These are phyloP conservation scores for Drosophila affinis DNA, from an alignment of 2,888 invertebrate species.

Conservation along the genomic window DNA sequence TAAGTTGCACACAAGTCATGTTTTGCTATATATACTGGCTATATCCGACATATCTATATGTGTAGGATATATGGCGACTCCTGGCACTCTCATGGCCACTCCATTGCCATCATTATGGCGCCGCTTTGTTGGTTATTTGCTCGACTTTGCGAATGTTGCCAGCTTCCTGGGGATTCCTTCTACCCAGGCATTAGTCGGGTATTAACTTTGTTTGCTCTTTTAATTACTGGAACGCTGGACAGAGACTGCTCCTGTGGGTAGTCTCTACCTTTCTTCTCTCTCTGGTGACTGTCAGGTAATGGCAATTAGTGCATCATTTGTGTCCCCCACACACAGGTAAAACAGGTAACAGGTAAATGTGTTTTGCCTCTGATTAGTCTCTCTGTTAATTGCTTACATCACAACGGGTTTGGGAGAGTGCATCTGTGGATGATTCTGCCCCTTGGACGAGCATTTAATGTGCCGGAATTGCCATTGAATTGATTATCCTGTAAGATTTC, in stretches of 20 bases:
- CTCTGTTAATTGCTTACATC: conserved; percentile 63
- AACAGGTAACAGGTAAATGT: conserved; percentile 42
- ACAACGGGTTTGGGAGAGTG: conserved; percentile 26
- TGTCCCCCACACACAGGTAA: conserved; percentile 12
- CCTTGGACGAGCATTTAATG: conserved; percentile 33
- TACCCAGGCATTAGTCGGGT: conserved; percentile 45
- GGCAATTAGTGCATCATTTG: conserved; percentile 65
- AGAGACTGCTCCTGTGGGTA: conserved; percentile 5
- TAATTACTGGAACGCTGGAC: conserved; percentile 43
- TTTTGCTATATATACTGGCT: not conserved
- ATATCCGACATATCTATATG: not conserved
- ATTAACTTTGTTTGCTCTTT: conserved; percentile 64
- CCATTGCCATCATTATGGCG: conserved; percentile 37
- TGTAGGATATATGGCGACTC: not conserved
- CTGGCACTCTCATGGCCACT: conserved; percentile 7
- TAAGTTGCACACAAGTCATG: conserved; percentile 56
- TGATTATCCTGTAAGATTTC: conserved; percentile 22
- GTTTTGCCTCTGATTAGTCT: conserved; percentile 66
- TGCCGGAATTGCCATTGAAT: conserved; percentile 21
- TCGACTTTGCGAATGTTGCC: conserved; percentile 25
- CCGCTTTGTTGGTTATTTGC: conserved; percentile 32
- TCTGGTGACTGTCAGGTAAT: conserved; percentile 28
- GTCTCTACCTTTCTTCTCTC: not conserved
- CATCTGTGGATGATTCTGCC: conserved; percentile 11
- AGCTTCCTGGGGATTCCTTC: conserved; percentile 1